These are phyloP conservation scores for Andrena fulva DNA, from an alignment of 2,888 invertebrate genomes.

Conservation along the genomic window DNA sequence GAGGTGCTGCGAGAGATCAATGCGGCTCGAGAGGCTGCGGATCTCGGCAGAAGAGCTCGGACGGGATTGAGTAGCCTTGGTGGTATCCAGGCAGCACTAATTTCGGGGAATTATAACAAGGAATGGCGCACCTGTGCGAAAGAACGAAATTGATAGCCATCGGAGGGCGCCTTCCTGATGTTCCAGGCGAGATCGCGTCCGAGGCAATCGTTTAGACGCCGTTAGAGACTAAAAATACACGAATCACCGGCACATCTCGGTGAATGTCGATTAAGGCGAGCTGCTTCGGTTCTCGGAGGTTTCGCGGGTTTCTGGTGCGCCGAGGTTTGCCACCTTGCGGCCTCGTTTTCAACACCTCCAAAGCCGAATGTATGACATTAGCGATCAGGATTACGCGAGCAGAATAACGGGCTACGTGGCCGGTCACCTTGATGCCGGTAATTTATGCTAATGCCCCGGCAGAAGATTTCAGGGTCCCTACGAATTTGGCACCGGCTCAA, in stretches of 20 bases:
- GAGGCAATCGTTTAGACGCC: slow-evolving; percentile 51
- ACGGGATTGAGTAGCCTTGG: no score
- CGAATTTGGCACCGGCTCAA: slow-evolving; percentile 64
- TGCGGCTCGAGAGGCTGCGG: no score
- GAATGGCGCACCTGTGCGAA: slow-evolving; percentile 43
- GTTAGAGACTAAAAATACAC: slow-evolving; percentile 54
- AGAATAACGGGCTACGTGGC: slow-evolving; percentile 66
- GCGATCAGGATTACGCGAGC: slow-evolving; percentile 67
- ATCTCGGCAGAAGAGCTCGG: no score
- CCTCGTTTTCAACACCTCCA: slow-evolving; percentile 79
- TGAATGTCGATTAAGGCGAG: slow-evolving; percentile 42
- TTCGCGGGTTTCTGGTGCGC: slow-evolving; percentile 9
- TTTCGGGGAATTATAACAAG: slow-evolving; percentile 53
- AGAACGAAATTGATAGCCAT: slow-evolving; percentile 50
- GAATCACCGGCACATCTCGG: slow-evolving; percentile 19
- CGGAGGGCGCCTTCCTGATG: neutral
- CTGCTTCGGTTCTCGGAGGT: slow-evolving; percentile 21
- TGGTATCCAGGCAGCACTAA: slow-evolving; percentile 21
- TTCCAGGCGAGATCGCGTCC: slow-evolving; percentile 6
- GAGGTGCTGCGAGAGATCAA: neutral
- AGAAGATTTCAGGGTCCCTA: slow-evolving; percentile 66
- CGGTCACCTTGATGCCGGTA: slow-evolving; percentile 74
- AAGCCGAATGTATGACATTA: slow-evolving; percentile 79
- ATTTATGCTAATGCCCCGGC: slow-evolving; percentile 80
- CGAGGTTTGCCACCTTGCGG: slow-evolving; percentile 67